Conservation (phyloP, 2,888 invertebrate species). For the Zele albiditarsus region DNA sequence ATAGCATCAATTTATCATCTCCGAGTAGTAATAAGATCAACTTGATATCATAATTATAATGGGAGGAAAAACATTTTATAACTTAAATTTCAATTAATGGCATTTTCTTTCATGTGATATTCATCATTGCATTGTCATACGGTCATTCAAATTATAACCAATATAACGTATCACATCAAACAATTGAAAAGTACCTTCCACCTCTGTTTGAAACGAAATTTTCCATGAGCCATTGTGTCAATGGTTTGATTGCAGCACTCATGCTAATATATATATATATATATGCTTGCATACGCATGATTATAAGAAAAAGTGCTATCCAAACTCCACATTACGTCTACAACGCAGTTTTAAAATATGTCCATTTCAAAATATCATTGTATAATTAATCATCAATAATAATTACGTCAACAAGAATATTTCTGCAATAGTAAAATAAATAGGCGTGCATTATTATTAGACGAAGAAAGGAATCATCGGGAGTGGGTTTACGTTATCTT, state of each 20-base stretch:
- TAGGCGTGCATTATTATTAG: background rate
- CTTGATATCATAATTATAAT: background rate
- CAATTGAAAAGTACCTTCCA: slow-evolving; percentile 13
- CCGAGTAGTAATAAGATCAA: background rate
- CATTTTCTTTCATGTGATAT: background rate
- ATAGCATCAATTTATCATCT: background rate
- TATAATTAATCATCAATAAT: background rate
- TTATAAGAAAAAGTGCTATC: background rate
- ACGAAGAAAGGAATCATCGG: slow-evolving; percentile 10
- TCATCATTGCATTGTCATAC: background rate
- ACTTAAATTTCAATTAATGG: background rate
- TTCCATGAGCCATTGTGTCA: slow-evolving; percentile 9
- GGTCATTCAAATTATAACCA: slow-evolving; percentile 17
- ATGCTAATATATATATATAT: background rate
- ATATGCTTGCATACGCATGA: background rate
- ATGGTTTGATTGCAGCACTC: slow-evolving; percentile 25
- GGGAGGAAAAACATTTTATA: background rate
- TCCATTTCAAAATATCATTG: background rate
- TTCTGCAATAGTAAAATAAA: background rate
- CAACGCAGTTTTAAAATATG: background rate
- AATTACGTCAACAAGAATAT: background rate
- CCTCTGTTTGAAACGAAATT: slow-evolving; percentile 5
- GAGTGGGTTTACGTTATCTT: slow-evolving; percentile 29
- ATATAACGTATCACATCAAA: background rate
- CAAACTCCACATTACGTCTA: background rate